phyloP scores from a whole-genome alignment of 2,888 invertebrate species.

The Lithosia quadra region DNA sequence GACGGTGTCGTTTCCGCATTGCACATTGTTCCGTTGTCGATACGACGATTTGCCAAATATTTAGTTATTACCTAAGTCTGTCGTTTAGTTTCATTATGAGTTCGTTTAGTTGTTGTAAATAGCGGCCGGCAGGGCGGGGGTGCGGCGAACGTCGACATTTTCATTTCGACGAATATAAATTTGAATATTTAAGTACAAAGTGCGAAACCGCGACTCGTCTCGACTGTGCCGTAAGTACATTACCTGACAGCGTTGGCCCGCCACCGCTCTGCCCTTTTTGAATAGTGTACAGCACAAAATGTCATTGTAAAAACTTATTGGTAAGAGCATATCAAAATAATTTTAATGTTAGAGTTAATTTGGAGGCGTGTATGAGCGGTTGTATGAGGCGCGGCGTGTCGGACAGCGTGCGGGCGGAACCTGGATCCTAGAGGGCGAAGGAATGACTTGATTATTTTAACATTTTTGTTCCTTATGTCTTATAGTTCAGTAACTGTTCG shows the following conservation, averaged over 20 bases:
- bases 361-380: constrained; percentile 66
- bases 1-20: constrained; percentile 63
- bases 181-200: constrained; percentile 70
- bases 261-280: constrained; percentile 57
- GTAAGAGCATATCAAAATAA: constrained; percentile 85
- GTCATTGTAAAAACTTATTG: constrained; percentile 81
- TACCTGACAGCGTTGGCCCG: constrained; percentile 54
- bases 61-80: constrained; percentile 71
- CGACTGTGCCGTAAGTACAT: constrained; percentile 57
- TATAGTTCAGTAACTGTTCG: constrained; percentile 39
- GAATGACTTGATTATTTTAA: constrained; percentile 27
- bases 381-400: constrained; percentile 54
- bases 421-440: constrained; percentile 42
- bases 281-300: constrained; percentile 84
- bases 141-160: constrained; percentile 58
- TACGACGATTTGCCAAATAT: constrained; percentile 79
- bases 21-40: constrained; percentile 66
- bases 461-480: constrained; percentile 29
- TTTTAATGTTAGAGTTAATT: constrained; percentile 81
- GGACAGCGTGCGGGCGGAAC: constrained; percentile 47
- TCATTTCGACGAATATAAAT: constrained; percentile 58
- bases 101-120: constrained; percentile 78
- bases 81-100: constrained; percentile 67
- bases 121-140: constrained; percentile 61
- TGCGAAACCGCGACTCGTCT: constrained; percentile 59